Evolutionary conservation across 37 sponge, comb jelly and placozoan genomes (phyloP).

Genomic region (Dysidea cf. avara): DNA sequence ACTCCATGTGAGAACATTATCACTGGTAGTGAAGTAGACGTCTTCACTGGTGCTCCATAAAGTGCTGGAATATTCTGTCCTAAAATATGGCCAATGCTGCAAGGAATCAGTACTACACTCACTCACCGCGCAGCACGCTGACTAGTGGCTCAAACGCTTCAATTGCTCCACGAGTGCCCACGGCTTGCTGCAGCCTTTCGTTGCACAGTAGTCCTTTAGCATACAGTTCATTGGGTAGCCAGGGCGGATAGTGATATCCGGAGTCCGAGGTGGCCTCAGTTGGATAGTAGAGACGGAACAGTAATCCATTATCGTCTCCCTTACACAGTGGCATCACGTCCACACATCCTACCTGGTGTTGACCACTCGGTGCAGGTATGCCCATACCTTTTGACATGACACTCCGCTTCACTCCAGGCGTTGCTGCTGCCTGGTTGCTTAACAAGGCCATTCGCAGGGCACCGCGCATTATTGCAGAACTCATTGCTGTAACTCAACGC

Average conservation of each 20-base stretch:
- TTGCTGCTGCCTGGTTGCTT: too few species aligned
- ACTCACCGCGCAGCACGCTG: too few species aligned
- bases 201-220: not conserved
- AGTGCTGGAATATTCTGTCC: conserved; percentile 52
- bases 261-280: conserved; percentile 2
- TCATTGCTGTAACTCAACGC: too few species aligned
- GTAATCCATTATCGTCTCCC: conserved; percentile 9
- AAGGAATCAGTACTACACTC: too few species aligned
- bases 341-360: conserved; percentile 19
- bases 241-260: conserved; percentile 15
- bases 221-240: conserved; percentile 38
- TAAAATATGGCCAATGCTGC: too few species aligned
- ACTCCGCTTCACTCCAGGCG: not conserved
- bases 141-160: too few species aligned
- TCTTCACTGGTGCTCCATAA: conserved; percentile 32
- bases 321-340: conserved; percentile 22
- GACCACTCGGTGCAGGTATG: conserved; percentile 31
- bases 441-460: too few species aligned
- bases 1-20: conserved; percentile 63
- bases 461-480: too few species aligned
- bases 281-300: conserved; percentile 61
- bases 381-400: not conserved
- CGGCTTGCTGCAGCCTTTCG: too few species aligned
- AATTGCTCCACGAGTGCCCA: too few species aligned
- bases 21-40: conserved; percentile 12